phyloP scores from a whole-genome alignment of 2,888 invertebrate genomes.

The Scaptomyza parva region DNA sequence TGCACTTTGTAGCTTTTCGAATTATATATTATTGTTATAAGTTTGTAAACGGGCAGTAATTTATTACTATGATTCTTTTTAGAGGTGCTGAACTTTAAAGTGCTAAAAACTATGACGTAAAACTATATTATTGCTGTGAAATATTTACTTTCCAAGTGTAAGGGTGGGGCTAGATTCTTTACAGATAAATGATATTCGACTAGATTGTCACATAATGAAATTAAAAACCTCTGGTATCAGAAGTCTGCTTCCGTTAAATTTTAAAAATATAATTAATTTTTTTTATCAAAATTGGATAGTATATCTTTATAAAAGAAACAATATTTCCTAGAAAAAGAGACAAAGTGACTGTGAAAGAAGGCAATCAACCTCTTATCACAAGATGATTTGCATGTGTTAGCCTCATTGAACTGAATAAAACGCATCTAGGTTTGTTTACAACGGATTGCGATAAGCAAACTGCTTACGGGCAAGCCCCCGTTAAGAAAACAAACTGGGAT shows the following conservation, averaged over 20 bases:
- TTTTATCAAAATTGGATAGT: not conserved
- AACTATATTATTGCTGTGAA: not conserved
- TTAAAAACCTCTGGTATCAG: not conserved
- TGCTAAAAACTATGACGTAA: not conserved
- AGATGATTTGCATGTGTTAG: conserved; percentile 11
- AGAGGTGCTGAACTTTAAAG: not conserved
- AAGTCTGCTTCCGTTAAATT: not conserved
- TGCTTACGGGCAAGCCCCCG: conserved; percentile 17
- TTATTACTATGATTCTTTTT: not conserved
- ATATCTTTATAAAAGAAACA: not conserved
- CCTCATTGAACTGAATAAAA: conserved; percentile 28
- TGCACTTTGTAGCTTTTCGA: not conserved
- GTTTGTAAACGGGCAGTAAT: not conserved
- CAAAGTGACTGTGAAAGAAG: not conserved
- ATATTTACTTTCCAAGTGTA: not conserved
- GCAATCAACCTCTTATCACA: conserved; percentile 10
- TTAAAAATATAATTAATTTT: conserved; percentile 4
- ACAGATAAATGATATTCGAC: not conserved
- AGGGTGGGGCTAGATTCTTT: too few relatives aligned
- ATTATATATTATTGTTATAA: not conserved
- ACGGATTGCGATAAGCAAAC: conserved; percentile 50
- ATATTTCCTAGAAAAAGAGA: not conserved
- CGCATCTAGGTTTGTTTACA: conserved; percentile 59
- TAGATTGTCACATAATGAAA: not conserved
- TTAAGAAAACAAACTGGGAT: not conserved